Conservation (phyloP, 37 sponge, comb jelly and placozoan species). For the Beroe ovata region DNA sequence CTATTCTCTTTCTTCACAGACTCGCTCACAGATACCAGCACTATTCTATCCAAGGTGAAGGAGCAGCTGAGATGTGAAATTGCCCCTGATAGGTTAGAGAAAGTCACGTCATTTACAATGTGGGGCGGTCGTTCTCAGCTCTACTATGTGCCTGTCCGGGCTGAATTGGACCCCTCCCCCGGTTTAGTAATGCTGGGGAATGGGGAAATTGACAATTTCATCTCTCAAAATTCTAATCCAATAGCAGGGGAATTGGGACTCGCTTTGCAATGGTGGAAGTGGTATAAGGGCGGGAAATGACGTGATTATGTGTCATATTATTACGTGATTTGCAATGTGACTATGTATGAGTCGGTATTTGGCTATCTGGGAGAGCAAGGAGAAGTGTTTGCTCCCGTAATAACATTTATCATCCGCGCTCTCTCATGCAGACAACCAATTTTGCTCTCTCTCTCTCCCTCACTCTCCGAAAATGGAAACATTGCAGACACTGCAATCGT, state of each 20-base stretch:
- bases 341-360: too few species aligned
- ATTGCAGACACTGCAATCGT: not conserved
- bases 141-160: not conserved
- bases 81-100: not conserved
- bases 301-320: too few species aligned
- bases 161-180: not conserved
- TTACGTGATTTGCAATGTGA: too few species aligned
- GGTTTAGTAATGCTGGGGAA: not conserved
- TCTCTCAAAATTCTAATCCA: not conserved
- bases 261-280: constrained; percentile 43
- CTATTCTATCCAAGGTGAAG: not conserved
- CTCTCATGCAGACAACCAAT: too few species aligned
- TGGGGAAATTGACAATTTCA: not conserved
- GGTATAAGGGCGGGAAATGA: too few species aligned
- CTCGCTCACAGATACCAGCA: not conserved
- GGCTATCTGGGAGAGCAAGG: too few species aligned
- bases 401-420: too few species aligned
- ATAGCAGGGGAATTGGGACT: not conserved
- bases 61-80: not conserved
- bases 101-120: constrained; percentile 2
- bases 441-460: too few species aligned
- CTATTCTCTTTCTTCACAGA: not conserved
- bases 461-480: not conserved
- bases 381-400: too few species aligned
- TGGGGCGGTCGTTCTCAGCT: constrained; percentile 28